Base-by-base conservation (phyloP, 2,888 invertebrate genomes). In the Stenurella melanura region DNA sequence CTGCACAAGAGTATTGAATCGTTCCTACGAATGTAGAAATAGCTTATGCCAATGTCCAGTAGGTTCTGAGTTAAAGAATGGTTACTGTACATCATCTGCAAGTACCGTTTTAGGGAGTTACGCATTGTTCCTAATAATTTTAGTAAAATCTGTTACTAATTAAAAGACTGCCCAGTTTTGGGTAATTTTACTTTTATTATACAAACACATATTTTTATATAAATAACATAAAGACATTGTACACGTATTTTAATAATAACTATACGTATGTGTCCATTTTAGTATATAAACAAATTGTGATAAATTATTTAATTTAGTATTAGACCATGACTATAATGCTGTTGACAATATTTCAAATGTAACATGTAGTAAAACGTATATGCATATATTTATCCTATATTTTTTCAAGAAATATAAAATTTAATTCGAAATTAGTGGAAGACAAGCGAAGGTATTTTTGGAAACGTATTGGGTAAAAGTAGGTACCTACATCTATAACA, bases 41-140 rank as follows among this genome's bases (percentile, higher is more conserved):
- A 83, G 80, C 72, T 73, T 80, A 69, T 86, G 86, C 70, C 84
- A 85, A 68, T 86, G 85, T 75, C 77, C 80, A 11, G 79, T 84
- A 3, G 80, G 80, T 17, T 15, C 75, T 21, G 78, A 26, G 11
- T 70, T 80, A 9, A 80, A 77, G 10, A 73, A 82, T 56, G 78
- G 79, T 9, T 79, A 73, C 58, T 83, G 82, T 38, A 69, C 73
- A 6, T 75, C 76, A 1, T 75, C 74, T 18, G 66, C 74, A 17
- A 73, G 21, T 12, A 15, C n/a, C 9, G 15, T 34, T 64, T 21
- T 58, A n/a, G 17, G 26, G 12, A 70, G 58, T 60, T 58, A 19
- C 12, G 19, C 38, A 34, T 15, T 74, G 21, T 18, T 73, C 12
- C 15, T 78, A 21, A n/a, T 69, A 54, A 15, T 61, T 17, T 7